Evolutionary conservation across 2,797 vertebrate species (phyloP), one percentile per base, ranked within the genome.

Genomic region (Denticeps clupeoides): DNA sequence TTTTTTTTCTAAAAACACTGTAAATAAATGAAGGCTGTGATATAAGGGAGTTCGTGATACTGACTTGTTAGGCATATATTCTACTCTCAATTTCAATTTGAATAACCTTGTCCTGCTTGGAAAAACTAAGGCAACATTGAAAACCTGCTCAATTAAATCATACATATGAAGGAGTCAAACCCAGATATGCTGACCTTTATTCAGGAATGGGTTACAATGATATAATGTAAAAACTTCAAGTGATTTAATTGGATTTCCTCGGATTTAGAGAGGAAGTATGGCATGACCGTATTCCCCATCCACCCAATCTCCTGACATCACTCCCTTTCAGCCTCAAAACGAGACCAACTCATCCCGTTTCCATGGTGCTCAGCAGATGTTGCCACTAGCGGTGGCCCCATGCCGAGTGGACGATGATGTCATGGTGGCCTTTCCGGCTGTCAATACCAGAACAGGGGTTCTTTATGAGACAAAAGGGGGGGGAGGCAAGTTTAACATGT

Each of bases 361-460:
- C 64, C 55, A 66, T 55, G 52, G 56, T 10, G 50, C 46, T 13
- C 38, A 56, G 63, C 59, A 61, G 58, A 59, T 59, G 53, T 59
- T 60, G 54, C 47, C 63, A 51, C 59, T 23, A 27, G 31, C 18
- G 37, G 29, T 15, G 46, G 46, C 48, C 55, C 56, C 24, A 11
- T 56, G 53, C 64, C 58, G 62, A 62, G 55, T 54, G 40, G 32
- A 47, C 53, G 35, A 49, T 70, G 63, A 72, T 67, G 65, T 72
- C 61, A 67, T 67, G 59, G 55, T 47, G 41, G 62, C 45, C 45
- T 49, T 53, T 51, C 59, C 29, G 25, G 41, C 58, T 53, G 45
- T 55, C 48, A 57, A 41, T 60, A 51, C 49, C 4, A 37, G 37
- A 49, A 52, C 58, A 60, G 65, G 56, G 50, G 37, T 55, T 57